phyloP scores from a whole-genome alignment of 2,888 invertebrate species.

The Lissonota sp. region DNA sequence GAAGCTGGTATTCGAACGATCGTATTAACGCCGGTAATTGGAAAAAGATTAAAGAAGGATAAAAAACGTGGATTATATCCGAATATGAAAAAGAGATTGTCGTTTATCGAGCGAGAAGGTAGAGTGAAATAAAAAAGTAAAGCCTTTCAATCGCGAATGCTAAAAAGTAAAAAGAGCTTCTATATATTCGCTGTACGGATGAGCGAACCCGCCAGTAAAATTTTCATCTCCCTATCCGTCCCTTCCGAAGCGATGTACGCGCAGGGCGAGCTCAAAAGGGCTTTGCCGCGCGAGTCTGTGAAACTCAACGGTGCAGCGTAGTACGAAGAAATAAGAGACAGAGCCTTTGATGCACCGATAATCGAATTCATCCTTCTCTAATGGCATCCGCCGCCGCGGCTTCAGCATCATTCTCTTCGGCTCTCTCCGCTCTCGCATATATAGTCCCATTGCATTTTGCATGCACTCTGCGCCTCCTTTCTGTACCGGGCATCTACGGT shows the following conservation, averaged over 20 bases:
- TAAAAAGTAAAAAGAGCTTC: slow-evolving; percentile 4
- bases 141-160: not conserved
- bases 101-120: not conserved
- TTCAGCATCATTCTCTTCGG: not conserved
- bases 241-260: slow-evolving; percentile 12
- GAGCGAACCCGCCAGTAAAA: too few relatives aligned
- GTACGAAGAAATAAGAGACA: slow-evolving; percentile 55
- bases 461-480: too few relatives aligned
- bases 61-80: not conserved
- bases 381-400: slow-evolving; percentile 48
- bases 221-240: not conserved
- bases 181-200: too few relatives aligned
- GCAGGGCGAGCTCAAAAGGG: slow-evolving; percentile 37
- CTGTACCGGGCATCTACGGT: too few relatives aligned
- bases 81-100: slow-evolving; percentile 5
- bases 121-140: not conserved
- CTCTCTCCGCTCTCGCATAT: too few relatives aligned
- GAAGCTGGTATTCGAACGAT: too few relatives aligned
- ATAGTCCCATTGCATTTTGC: too few relatives aligned
- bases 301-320: slow-evolving; percentile 18
- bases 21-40: not conserved
- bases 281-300: slow-evolving; percentile 33
- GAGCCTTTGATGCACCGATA: slow-evolving; percentile 61
- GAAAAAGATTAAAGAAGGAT: not conserved
- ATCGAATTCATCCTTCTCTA: slow-evolving; percentile 61